phyloP scores from a whole-genome alignment of 2,888 invertebrate species.

The Acrobasis repandana region DNA sequence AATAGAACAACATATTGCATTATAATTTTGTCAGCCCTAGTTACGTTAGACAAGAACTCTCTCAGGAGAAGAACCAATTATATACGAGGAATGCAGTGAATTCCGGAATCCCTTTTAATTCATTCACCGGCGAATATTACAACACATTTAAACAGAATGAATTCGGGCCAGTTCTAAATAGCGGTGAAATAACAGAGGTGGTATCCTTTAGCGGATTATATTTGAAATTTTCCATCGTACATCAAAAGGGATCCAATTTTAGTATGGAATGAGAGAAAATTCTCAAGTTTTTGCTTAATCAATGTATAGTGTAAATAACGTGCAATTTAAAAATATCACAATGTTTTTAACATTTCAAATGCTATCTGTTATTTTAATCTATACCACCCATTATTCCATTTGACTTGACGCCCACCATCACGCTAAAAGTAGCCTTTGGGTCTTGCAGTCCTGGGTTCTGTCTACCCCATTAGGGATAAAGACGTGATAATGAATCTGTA shows the following conservation, averaged over 20 bases:
- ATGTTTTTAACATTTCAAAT: too few species aligned
- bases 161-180: conserved; percentile 25
- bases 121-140: conserved; percentile 15
- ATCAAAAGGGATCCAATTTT: conserved; percentile 39
- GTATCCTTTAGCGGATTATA: conserved; percentile 33
- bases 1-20: too few species aligned
- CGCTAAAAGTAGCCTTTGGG: too few species aligned
- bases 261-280: conserved; percentile 21
- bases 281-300: neutral
- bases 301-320: too few species aligned
- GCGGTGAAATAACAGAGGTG: conserved; percentile 30
- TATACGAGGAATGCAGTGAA: conserved; percentile 17
- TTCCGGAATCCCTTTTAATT: conserved; percentile 16
- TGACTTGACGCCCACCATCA: too few species aligned
- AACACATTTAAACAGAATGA: conserved; percentile 17
- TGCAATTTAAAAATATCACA: too few species aligned
- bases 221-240: conserved; percentile 12
- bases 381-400: too few species aligned
- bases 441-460: too few species aligned
- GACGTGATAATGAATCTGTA: too few species aligned
- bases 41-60: conserved; percentile 7
- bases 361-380: too few species aligned
- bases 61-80: conserved; percentile 17
- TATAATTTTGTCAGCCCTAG: neutral
- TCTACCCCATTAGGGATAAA: too few species aligned